Percentiles rank a stretch among this genome's conserved stretches.
phyloP scores from a whole-genome alignment of 1,140 invertebrate genomes.

The Agraylea sexmaculata region DNA sequence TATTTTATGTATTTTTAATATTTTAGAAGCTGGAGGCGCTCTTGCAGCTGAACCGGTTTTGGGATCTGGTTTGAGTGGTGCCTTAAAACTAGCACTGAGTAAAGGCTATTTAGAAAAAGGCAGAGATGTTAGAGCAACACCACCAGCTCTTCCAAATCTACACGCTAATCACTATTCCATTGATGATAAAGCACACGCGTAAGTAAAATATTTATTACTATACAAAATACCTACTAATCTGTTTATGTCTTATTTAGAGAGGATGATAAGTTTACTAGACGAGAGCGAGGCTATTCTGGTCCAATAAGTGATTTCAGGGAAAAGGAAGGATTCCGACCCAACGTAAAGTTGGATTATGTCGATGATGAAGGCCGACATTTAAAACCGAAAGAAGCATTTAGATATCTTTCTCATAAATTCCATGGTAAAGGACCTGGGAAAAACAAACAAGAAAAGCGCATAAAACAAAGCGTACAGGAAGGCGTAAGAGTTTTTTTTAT shows the following conservation, averaged over 20 bases:
- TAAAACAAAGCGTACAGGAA: slow-evolving; percentile 91
- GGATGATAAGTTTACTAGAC: slow-evolving; percentile 67
- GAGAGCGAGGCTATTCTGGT: slow-evolving; percentile 64
- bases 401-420: slow-evolving; percentile 93
- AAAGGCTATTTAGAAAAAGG: slow-evolving; percentile 87
- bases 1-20: background rate
- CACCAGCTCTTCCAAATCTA: slow-evolving; percentile 40
- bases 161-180: slow-evolving; percentile 92
- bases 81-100: slow-evolving; percentile 82
- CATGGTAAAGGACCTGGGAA: slow-evolving; percentile 99
- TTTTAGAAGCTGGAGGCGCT: slow-evolving; percentile 18
- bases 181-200: slow-evolving; percentile 87
- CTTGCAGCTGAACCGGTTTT: slow-evolving; percentile 92
- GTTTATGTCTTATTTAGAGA: slow-evolving; percentile 45
- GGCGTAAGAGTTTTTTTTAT: slow-evolving; percentile 44
- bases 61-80: slow-evolving; percentile 83
- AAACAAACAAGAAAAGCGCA: slow-evolving; percentile 94
- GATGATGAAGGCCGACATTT: slow-evolving; percentile 86
- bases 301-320: slow-evolving; percentile 90
- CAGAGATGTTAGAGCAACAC: slow-evolving; percentile 59
- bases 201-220: slow-evolving; percentile 27
- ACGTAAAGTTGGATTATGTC: slow-evolving; percentile 94
- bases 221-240: slow-evolving; percentile 1
- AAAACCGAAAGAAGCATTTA: slow-evolving; percentile 93
- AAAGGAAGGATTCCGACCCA: slow-evolving; percentile 86